Base-by-base conservation (phyloP, 2,797 vertebrate species). In the Aulostomus chinensis region DNA sequence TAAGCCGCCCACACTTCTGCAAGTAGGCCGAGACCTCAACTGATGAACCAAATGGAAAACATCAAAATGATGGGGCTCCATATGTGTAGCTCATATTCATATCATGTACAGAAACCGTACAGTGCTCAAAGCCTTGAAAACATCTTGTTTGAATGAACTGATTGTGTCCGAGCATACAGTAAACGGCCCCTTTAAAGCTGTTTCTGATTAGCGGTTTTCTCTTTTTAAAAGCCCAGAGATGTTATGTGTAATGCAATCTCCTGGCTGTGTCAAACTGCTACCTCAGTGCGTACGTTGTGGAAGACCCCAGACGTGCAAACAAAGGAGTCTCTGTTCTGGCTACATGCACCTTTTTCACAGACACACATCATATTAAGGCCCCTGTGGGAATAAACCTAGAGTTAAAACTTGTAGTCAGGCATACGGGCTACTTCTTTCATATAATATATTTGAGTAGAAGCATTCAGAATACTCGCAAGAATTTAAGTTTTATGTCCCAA, bases 181-280 rank as follows among this genome's bases (percentile, higher is more conserved):
- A 63, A 64, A 68, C 31, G 50, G 64, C 62, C 65, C 68, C 65
- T 78, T 80, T 73, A 76, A 83, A 84, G 73, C 84, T 88, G 85
- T 76, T 86, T 84, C 81, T 86, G 76, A 86, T 89, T 88, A 87
- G 86, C 14, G 78, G 74, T 77, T 85, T 80, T 85, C 67, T 81
- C 68, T 68, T 73, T 80, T 80, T 76, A 74, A 85, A 85, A 80
- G 72, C 61, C 48, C 65, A 72, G 78, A 85, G 84, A 88, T 88
- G 81, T 86, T 84, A 89, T 84, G 81, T 82, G 84, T 85, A 88
- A 87, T 76, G 81, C 69, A 89, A 87, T 88, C 84, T 83, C 58
- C 78, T 49, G 75, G 57, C 80, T 65, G 64, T 82, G 84, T 86
- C 78, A 74, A 77, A 72, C 74, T 80, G 78, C 81, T 86, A 84